Percentiles rank a stretch among this genome's conserved stretches.
Evolutionary conservation across 2,113 vertebrate species (phyloP).

Genomic region (Acrocephalus kingi): DNA sequence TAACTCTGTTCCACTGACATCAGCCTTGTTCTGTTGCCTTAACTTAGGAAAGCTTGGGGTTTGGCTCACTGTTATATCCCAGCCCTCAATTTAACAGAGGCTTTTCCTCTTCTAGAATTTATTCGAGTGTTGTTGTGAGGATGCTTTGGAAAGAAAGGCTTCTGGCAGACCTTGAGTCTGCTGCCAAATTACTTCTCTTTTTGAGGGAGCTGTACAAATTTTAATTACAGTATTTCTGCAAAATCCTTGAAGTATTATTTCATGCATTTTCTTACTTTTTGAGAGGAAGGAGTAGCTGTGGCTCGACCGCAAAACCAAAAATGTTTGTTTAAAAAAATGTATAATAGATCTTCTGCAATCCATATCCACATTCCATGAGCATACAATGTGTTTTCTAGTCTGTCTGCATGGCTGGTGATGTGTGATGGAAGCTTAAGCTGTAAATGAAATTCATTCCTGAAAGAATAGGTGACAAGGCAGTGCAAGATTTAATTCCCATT

Average conservation of each 20-base stretch:
- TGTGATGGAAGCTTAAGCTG: background rate
- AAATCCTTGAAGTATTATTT: background rate
- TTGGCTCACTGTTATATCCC: background rate
- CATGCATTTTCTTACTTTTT: background rate
- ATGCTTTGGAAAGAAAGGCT: background rate
- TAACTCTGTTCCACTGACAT: background rate
- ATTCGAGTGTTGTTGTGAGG: background rate
- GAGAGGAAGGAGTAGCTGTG: background rate
- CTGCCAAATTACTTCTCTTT: background rate
- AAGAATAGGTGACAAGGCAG: background rate
- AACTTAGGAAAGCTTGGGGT: background rate
- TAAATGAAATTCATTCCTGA: background rate
- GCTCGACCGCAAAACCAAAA: background rate
- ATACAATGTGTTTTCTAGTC: background rate
- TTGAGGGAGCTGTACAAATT: background rate
- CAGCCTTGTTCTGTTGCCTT: background rate
- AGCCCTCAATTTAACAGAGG: background rate
- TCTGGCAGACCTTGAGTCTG: background rate
- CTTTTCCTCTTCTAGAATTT: background rate
- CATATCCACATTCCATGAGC: background rate
- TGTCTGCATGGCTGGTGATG: background rate
- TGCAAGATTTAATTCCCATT: constrained; percentile 7
- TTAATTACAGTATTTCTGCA: background rate
- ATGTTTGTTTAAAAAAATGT: background rate
- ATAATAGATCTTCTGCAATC: background rate